These are phyloP conservation scores for Podotricha telesiphe DNA, from an alignment of 2,888 invertebrate species.

Conservation along the genomic window DNA sequence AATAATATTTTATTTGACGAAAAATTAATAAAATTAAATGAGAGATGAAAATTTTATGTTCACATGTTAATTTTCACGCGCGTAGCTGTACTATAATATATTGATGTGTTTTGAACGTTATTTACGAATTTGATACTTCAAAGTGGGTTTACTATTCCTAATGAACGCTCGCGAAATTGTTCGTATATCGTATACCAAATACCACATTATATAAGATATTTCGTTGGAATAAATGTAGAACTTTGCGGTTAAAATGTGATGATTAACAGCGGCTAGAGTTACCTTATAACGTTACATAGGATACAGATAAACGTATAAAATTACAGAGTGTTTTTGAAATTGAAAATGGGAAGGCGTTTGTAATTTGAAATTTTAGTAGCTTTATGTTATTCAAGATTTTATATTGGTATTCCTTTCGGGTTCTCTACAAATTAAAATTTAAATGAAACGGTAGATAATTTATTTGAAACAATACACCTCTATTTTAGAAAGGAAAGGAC, in stretches of 20 bases:
- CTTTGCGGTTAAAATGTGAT: slow-evolving; percentile 62
- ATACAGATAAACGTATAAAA: slow-evolving; percentile 44
- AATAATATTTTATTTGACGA: too few species aligned
- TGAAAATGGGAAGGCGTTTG: slow-evolving; percentile 37
- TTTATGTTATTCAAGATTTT: slow-evolving; percentile 19
- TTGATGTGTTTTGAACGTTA: slow-evolving; percentile 43
- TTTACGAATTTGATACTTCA: slow-evolving; percentile 67
- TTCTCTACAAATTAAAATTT: background rate
- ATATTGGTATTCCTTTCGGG: slow-evolving; percentile 10
- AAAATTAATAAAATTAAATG: too few species aligned
- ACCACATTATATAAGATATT: slow-evolving; percentile 45
- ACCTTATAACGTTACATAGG: slow-evolving; percentile 54
- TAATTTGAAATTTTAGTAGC: slow-evolving; percentile 25
- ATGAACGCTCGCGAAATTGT: slow-evolving; percentile 62
- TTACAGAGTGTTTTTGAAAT: slow-evolving; percentile 44
- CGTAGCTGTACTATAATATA: slow-evolving; percentile 19
- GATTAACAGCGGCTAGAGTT: slow-evolving; percentile 59
- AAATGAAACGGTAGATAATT: too few species aligned
- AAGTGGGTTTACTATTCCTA: slow-evolving; percentile 74
- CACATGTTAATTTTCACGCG: slow-evolving; percentile 29
- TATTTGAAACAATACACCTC: too few species aligned
- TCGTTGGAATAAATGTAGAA: slow-evolving; percentile 45
- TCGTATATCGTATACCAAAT: slow-evolving; percentile 50
- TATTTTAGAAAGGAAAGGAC: too few species aligned
- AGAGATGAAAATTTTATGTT: background rate